Evolutionary conservation across 2,888 invertebrate species (phyloP), one percentile per base, ranked within the genome.

Genomic region (Calameuta pallipes): DNA sequence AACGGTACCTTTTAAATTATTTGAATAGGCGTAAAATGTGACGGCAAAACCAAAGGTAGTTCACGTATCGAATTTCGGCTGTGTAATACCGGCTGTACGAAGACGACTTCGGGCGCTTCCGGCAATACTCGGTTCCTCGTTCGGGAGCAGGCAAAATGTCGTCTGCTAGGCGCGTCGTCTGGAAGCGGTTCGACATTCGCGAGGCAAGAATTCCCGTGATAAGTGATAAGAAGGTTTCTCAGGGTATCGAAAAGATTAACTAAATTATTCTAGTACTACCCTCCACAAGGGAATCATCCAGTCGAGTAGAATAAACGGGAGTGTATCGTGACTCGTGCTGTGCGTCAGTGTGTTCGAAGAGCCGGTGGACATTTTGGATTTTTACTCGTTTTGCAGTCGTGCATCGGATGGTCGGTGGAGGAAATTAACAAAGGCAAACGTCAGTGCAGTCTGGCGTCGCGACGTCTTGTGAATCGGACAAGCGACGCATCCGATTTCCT

Each of bases 81-180:
- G 76, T 3, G 78, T 75, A 31, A 76, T 30, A 71, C 34, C 83
- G 83, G 68, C 70, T 73, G 74, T 75, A 75, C 75, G 76, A 31
- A 31, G 15, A 73, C n/a, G 36, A 74, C 74, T 30, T 74, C 79
- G 79, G 36, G 15, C 56, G 74, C 33, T 68, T 33, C 78, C 80
- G 80, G 75, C 31, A 33, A 30, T 34, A 75, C 41, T 87, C 86
- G 86, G 74, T 6, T 31, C 35, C 71, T 70, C 4, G 33, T 79
- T 84, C 88, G 86, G 80, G 71, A 23, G 76, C 80, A 85, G 81
- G 82, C 87, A 90, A 90, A 89, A 90, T 90, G 90, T 90, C 90
- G 90, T 90, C 90, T 89, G 89, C 90, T 88, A 87, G 85, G 85
- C 89, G 89, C 89, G 89, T 90, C 89, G 90, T 89, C 86, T 85